Base-by-base conservation (phyloP, 2,888 invertebrate genomes). In the Villa cingulata region DNA sequence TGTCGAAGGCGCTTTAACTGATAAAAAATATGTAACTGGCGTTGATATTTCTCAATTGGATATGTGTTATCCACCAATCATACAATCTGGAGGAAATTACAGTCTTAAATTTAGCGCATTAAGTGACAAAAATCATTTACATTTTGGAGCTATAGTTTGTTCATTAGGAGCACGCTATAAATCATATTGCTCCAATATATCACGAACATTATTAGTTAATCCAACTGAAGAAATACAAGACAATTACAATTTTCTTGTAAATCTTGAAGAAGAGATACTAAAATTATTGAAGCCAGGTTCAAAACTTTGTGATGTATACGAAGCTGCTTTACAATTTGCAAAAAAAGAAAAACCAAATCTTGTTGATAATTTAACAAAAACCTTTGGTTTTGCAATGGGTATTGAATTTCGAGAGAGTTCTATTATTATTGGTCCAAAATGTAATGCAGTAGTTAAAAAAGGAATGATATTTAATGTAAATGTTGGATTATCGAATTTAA, bases 11-110 rank as follows among this genome's bases (percentile, higher is more conserved):
- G 94, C 94, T 1, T 79, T 95, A 59, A 80, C 82, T n/a, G 92
- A 95, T 65, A 94, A 94, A 63, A 96, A 97, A 70, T 95, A 92
- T 68, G 89, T 96, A 2, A 80, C 85, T 12, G 87, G 88, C 2
- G 84, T 92, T 1, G 95, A 95, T 70, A 79, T 83, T 4, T 78
- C 80, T 23, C 86, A 92, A 65, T 77, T 97, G 4, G 97, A 98
- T 62, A 89, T 94, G 81, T 98, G 97, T 63, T 99, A 97, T 66
- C 94, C 96, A 1, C 90, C 98, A 0, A 99, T 99, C 49, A 91
- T 99, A 60, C 98, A 98, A 67, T 97, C 96, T 34, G 98, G 98
- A 10, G 97, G 96, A n/a, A 83, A 86, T 62, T 98, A 97, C 71
- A 88, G 84, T 61, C 75, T 99, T 41, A 99, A 98, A 70, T 98